Percentiles rank a stretch among this genome's conserved stretches.
phyloP scores from a whole-genome alignment of 1,140 invertebrate species.

The Vanessa tameamea region DNA sequence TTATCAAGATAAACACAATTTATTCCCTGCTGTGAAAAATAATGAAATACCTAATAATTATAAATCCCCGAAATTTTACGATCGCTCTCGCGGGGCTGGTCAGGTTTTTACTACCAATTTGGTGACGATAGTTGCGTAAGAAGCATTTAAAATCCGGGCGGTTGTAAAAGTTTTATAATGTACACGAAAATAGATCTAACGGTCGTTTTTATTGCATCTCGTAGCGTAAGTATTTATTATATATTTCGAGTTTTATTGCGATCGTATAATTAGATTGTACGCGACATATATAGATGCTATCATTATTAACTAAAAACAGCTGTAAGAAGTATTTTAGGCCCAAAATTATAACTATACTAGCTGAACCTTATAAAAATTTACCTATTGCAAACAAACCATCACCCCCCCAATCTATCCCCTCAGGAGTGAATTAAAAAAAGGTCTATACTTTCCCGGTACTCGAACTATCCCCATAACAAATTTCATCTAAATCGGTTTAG shows the following conservation, averaged over 20 bases:
- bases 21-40: not conserved
- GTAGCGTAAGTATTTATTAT: constrained; percentile 36
- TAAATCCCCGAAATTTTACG: constrained; percentile 11
- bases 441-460: too few species aligned
- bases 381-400: too few species aligned
- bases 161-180: constrained; percentile 46
- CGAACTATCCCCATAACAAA: too few species aligned
- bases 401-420: too few species aligned
- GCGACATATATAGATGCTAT: constrained; percentile 13
- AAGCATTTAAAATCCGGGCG: constrained; percentile 29
- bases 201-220: constrained; percentile 30
- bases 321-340: too few species aligned
- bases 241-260: constrained; percentile 42
- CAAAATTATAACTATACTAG: too few species aligned
- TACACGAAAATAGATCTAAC: constrained; percentile 45
- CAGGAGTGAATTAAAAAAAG: too few species aligned
- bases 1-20: too few species aligned
- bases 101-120: constrained; percentile 34
- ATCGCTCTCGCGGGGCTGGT: constrained; percentile 20
- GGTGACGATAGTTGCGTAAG: constrained; percentile 34
- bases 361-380: too few species aligned
- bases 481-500: too few species aligned
- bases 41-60: constrained; percentile 13
- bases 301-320: not conserved
- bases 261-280: constrained; percentile 36